phyloP scores from a whole-genome alignment of 1,140 invertebrate species.

The Telenomus remus region DNA sequence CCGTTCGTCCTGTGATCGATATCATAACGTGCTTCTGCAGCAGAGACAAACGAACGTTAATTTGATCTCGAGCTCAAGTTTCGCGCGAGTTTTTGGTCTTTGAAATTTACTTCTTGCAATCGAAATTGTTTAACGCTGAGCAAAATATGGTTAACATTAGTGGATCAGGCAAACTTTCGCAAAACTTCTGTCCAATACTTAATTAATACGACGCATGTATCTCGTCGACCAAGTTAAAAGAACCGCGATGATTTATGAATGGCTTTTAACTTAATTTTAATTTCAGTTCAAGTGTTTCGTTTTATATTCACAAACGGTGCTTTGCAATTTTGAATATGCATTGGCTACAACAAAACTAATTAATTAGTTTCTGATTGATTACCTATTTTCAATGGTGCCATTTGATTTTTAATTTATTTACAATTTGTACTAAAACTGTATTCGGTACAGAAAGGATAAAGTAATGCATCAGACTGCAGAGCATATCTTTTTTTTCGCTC shows the following conservation, averaged over 20 bases:
- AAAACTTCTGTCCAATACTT: constrained; percentile 1
- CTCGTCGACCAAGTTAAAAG: background rate
- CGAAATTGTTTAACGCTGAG: background rate
- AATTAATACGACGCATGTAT: background rate
- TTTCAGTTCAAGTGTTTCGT: background rate
- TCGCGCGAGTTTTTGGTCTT: constrained; percentile 30
- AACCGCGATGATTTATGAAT: background rate
- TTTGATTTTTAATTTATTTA: no score
- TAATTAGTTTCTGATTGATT: no score
- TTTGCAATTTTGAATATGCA: no score
- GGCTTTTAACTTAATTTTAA: background rate
- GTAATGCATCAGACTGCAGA: no score
- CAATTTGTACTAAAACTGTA: no score
- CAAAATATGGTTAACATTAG: constrained; percentile 29
- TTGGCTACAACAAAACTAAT: no score
- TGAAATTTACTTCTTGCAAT: background rate
- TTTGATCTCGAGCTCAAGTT: constrained; percentile 21
- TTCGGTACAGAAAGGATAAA: no score
- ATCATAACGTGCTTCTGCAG: constrained; percentile 7
- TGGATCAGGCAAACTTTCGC: constrained; percentile 15
- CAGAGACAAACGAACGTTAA: constrained; percentile 37
- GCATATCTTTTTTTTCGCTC: no score
- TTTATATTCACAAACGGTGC: background rate
- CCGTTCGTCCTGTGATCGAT: constrained; percentile 26
- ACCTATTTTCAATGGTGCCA: no score